Evolutionary conservation across 2,113 vertebrate species (phyloP).

Genomic region (Leiothrix lutea): DNA sequence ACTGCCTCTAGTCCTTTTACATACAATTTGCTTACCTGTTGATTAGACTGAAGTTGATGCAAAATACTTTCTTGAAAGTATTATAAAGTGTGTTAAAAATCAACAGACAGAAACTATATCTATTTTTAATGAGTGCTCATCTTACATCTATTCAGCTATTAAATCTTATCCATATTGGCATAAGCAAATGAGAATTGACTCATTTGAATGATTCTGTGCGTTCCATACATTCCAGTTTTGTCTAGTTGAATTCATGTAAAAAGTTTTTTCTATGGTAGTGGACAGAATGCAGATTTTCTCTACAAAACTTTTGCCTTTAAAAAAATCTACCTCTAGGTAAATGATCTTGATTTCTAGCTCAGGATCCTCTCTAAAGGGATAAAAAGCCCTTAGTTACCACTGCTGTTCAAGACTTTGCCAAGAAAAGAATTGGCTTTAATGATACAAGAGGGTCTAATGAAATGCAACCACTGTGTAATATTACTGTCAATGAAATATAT

Average conservation of each 20-base stretch:
- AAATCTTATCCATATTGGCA: neutral
- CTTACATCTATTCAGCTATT: neutral
- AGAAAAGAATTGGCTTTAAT: neutral
- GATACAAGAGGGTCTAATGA: neutral
- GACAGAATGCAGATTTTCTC: neutral
- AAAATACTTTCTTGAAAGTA: neutral
- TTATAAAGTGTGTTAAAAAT: neutral
- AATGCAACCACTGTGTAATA: neutral
- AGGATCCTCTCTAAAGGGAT: neutral
- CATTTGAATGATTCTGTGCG: neutral
- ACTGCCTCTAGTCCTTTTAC: neutral
- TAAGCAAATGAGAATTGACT: neutral
- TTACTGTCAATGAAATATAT: neutral
- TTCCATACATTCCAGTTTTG: neutral
- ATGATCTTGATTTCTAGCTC: neutral
- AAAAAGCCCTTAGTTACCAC: neutral
- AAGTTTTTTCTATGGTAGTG: neutral
- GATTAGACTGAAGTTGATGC: neutral
- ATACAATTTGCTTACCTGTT: neutral
- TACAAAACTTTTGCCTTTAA: neutral
- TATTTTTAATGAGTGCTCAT: neutral
- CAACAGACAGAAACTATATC: neutral
- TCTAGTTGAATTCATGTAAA: neutral
- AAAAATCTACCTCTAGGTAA: neutral
- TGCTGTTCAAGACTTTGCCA: neutral